Evolutionary conservation across 1,140 invertebrate genomes (phyloP), one percentile per base, ranked within the genome.

Genomic region (Dendroctonus ponderosae): DNA sequence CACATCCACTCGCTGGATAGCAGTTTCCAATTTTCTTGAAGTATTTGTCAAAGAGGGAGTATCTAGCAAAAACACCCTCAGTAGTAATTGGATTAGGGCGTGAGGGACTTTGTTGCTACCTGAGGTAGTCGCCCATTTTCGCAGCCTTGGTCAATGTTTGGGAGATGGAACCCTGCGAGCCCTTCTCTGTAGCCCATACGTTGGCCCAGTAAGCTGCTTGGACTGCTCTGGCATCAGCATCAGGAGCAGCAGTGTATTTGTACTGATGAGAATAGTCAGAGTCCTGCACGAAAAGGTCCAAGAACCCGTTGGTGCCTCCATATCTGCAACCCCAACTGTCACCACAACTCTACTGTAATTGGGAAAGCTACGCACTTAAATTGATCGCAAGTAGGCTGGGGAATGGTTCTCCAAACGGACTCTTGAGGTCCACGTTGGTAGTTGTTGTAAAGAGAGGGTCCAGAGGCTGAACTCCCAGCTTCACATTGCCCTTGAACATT

Each of bases 21-120:
- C 69, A 70, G 54, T 70, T 70, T 44, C 69, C 69, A 37, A 70
- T 70, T 59, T 68, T 67, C 58, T 70, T 70, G 58, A 70, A 70
- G 62, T 70, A 70, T 64, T 70, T 70, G 51, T 70, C 69, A 44
- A 70, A 70, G 14, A 70, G 41, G 11, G 66, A 62, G 46, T 67
- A 67, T 53, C 64, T 66, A 26, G 26, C 26, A 26, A 8, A n/a
- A 70, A 44, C 26, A 26, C 26, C 26, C 26, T 26, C 26, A 26
- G 3, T 26, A 26, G 26, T 26, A 69, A 26, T 26, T 26, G 26
- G 26, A 26, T 26, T 26, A 26, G 26, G 26, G 26, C 26, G 26
- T 26, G 26, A 26, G 26, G 26, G 3, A 26, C 26, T 26, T 26
- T 1, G 12, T 11, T 12, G 8, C 41, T 68, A 68, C 38, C 67